Evolutionary conservation across 2,888 invertebrate genomes (phyloP).

Genomic region (Bibio marci): DNA sequence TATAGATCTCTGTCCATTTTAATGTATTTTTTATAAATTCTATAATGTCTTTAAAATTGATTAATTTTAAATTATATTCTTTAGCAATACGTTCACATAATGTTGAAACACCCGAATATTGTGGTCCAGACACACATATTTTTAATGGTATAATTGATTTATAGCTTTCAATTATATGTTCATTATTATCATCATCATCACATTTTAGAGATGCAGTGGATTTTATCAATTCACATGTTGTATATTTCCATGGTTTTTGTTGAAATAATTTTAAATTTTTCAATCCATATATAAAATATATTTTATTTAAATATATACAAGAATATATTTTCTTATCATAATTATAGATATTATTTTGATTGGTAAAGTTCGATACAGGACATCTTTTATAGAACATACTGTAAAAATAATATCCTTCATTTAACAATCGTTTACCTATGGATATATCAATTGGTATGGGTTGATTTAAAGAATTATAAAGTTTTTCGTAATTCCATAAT

Average conservation of each 20-base stretch:
- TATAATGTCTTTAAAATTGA: constrained; percentile 37
- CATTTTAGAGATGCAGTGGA: no score
- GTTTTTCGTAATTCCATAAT: no score
- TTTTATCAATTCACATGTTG: no score
- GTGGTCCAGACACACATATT: constrained; percentile 40
- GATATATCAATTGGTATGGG: no score
- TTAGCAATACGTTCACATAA: constrained; percentile 35
- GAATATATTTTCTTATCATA: constrained; percentile 30
- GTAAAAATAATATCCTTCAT: no score
- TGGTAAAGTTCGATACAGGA: no score
- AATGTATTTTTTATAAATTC: constrained; percentile 33
- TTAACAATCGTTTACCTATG: no score
- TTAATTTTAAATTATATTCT: constrained; percentile 34
- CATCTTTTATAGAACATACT: no score
- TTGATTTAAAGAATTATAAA: no score
- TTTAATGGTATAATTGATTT: constrained; percentile 35
- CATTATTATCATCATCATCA: no score
- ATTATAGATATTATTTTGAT: no score
- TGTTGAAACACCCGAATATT: constrained; percentile 42
- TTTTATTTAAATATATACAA: constrained; percentile 36
- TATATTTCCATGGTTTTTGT: constrained; percentile 37
- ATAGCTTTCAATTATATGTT: constrained; percentile 5
- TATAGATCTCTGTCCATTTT: constrained; percentile 31
- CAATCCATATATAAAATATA: constrained; percentile 39
- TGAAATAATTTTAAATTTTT: constrained; percentile 33